Evolutionary conservation across 2,888 invertebrate species (phyloP).

Genomic region (Lasioglossum calceatum): DNA sequence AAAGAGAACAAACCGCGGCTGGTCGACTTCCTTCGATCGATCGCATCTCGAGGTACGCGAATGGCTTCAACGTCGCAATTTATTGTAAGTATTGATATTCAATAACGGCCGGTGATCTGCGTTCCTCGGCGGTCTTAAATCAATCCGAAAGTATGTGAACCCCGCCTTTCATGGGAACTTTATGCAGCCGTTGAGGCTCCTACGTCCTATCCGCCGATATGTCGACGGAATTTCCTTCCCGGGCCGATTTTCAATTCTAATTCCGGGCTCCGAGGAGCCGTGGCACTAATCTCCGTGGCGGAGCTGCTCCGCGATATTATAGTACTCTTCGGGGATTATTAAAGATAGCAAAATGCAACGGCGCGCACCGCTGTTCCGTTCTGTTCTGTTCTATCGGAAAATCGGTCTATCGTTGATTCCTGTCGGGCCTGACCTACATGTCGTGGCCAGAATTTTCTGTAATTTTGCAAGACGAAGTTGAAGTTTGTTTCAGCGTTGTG

Average conservation of each 20-base stretch:
- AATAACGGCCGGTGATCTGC: slow-evolving; percentile 50
- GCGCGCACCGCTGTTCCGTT: background rate
- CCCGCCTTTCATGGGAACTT: background rate
- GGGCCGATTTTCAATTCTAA: slow-evolving; percentile 7
- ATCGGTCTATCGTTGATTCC: background rate
- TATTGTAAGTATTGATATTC: slow-evolving; percentile 57
- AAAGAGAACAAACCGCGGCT: slow-evolving; percentile 20
- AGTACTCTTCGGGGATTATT: slow-evolving; percentile 8
- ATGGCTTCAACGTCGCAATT: slow-evolving; percentile 30
- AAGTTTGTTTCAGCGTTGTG: background rate
- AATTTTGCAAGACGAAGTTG: background rate
- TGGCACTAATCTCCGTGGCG: background rate
- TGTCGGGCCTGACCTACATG: slow-evolving; percentile 6
- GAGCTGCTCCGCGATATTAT: background rate
- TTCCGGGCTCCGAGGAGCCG: background rate
- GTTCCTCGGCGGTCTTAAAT: slow-evolving; percentile 52
- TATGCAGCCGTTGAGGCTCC: background rate
- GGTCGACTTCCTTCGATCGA: slow-evolving; percentile 12
- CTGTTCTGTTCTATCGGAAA: slow-evolving; percentile 1
- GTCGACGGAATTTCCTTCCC: slow-evolving; percentile 7
- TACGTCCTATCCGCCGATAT: background rate
- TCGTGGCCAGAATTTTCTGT: slow-evolving; percentile 2
- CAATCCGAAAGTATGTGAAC: slow-evolving; percentile 46
- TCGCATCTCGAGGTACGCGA: slow-evolving; percentile 35
- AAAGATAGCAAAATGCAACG: slow-evolving; percentile 1